phyloP scores from a whole-genome alignment of 2,888 invertebrate species.

The Hesperia comma region DNA sequence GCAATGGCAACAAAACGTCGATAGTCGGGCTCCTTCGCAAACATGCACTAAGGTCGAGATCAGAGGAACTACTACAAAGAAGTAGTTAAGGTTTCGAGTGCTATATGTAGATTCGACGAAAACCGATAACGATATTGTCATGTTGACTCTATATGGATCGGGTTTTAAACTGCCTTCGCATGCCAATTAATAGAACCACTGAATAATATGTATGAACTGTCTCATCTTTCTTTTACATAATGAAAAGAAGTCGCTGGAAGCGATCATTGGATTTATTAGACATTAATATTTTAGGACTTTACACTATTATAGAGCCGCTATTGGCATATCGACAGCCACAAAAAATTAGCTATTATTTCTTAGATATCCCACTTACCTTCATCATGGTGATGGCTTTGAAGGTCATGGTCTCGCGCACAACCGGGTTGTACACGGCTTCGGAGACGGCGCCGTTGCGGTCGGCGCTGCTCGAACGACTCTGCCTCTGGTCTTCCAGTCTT shows the following conservation, averaged over 20 bases:
- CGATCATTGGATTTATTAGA: no score
- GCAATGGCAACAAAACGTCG: not conserved
- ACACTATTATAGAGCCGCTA: no score
- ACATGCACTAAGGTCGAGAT: not conserved
- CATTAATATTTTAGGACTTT: no score
- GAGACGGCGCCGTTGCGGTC: conserved; percentile 81
- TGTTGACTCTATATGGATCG: not conserved
- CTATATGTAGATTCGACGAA: no score
- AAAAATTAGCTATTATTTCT: not conserved
- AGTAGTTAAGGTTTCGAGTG: not conserved
- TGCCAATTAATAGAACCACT: no score
- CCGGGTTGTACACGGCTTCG: conserved; percentile 91
- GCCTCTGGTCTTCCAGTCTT: conserved; percentile 82
- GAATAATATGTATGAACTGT: no score
- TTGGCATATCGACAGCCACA: not conserved
- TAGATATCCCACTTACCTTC: conserved; percentile 85
- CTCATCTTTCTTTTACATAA: no score
- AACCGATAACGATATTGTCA: no score
- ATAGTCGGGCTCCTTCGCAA: not conserved
- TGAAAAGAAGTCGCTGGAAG: no score
- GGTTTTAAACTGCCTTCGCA: no score
- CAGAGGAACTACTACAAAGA: not conserved
- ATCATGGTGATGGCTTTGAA: conserved; percentile 98
- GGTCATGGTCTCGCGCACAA: conserved; percentile 94
- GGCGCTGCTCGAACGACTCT: conserved; percentile 84